These are phyloP conservation scores for Arizona elegans DNA, from an alignment of 2,113 vertebrate genomes.

Conservation along the genomic window DNA sequence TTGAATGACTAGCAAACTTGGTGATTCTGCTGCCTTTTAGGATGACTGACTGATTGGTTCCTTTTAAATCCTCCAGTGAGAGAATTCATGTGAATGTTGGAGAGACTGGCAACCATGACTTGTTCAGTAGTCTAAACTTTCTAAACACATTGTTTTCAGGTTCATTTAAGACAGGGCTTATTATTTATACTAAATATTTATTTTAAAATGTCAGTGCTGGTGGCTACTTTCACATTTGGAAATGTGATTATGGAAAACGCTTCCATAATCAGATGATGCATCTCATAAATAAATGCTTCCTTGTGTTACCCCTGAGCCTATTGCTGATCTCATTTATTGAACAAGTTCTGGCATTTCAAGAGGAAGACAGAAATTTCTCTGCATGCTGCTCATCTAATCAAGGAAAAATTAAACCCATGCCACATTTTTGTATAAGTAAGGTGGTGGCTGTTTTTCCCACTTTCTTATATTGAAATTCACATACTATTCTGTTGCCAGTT, in stretches of 20 bases:
- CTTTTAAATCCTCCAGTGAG: not conserved
- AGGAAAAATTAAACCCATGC: not conserved
- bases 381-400: not conserved
- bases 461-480: not conserved
- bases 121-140: not conserved
- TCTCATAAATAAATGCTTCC: not conserved
- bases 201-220: not conserved
- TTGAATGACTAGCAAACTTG: not conserved
- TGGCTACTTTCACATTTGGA: not conserved
- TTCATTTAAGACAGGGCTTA: not conserved
- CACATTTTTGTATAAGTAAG: not conserved
- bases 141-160: not conserved
- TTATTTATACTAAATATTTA: not conserved
- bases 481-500: not conserved
- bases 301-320: not conserved
- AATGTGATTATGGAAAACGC: not conserved
- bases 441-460: not conserved
- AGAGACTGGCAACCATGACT: not conserved
- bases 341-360: not conserved
- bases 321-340: not conserved
- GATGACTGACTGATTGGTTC: not conserved
- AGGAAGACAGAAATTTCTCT: not conserved
- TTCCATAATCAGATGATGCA: conserved; percentile 1
- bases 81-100: not conserved
- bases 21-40: not conserved